A percentile compares a stretch with the other conserved stretches of the same genome.
Evolutionary conservation across 1,140 invertebrate species (phyloP).

Genomic region (Phocides pigmalion): DNA sequence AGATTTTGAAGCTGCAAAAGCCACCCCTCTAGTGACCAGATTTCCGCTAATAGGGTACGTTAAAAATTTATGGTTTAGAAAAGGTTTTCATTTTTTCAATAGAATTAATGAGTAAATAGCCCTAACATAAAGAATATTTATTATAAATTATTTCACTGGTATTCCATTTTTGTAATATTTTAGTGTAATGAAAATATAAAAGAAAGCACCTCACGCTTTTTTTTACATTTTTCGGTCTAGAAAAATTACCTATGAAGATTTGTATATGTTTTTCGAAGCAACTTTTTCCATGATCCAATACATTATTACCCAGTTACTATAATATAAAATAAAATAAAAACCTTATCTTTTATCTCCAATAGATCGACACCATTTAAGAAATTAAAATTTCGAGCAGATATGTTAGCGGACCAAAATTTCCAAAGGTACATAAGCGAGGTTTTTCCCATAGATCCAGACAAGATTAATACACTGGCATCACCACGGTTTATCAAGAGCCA

Average conservation of each 20-base stretch:
- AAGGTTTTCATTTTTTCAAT: neutral
- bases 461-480: constrained; percentile 39
- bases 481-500: constrained; percentile 89
- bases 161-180: no score
- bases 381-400: constrained; percentile 7
- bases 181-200: no score
- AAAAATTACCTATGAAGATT: no score
- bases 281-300: no score
- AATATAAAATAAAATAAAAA: neutral
- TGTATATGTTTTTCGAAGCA: no score
- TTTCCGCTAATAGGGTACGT: constrained; percentile 54
- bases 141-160: no score
- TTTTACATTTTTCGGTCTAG: no score
- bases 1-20: constrained; percentile 80
- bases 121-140: no score
- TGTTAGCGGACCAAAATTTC: neutral
- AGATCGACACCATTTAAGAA: neutral
- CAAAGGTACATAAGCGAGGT: neutral
- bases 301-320: neutral
- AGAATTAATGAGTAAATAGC: no score
- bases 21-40: constrained; percentile 38
- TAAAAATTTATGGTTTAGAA: neutral
- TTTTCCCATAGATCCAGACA: neutral
- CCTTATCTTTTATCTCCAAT: neutral
- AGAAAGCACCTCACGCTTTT: no score